Evolutionary conservation across 2,888 invertebrate species (phyloP), one percentile per base, ranked within the genome.

Genomic region (Dicranocentrus wangi): DNA sequence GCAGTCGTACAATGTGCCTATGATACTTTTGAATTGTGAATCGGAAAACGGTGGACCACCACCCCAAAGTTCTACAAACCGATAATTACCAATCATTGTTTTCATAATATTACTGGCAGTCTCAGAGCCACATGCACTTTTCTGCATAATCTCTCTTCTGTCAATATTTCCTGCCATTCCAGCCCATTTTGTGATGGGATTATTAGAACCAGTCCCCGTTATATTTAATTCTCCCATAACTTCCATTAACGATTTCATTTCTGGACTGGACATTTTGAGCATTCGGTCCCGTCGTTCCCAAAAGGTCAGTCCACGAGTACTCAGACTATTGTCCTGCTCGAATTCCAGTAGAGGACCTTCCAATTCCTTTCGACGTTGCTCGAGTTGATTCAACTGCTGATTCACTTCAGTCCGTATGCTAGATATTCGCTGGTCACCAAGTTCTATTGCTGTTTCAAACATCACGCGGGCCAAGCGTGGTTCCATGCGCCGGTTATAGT

Each of bases 241-340:
- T 39, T 39, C 39, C 39, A 5, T 39, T 39, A 5, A 39, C 39
- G 13, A 13, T 13, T 39, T 39, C 7, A 39, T 39, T 39, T 39
- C 39, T 13, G 13, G 39, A 5, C 39, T n/a, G n/a, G n/a, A 39
- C 39, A 39, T 13, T 39, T 39, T 39, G 39, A 39, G 39, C 15
- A 27, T 25, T 32, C 32, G 17, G 2, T 66, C 17, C 13, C 51
- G 13, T 2, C 68, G 15, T 25, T 71, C 58, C 25, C 21, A 19
- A 25, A 66, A 66, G 7, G 66, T 66, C 23, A 66, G 15, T 13
- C 66, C 66, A 25, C 25, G 21, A 8, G 21, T 66, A 13, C 7
- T 13, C 66, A 66, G 43, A 5, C 43, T 42, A 1, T 43, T 15
- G 21, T 23, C n/a, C 1, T 2, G 2, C 19, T 63, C 61, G 23